These are phyloP conservation scores for Canis aureus DNA, from an alignment of 2,113 vertebrate genomes.

Conservation along the genomic window DNA sequence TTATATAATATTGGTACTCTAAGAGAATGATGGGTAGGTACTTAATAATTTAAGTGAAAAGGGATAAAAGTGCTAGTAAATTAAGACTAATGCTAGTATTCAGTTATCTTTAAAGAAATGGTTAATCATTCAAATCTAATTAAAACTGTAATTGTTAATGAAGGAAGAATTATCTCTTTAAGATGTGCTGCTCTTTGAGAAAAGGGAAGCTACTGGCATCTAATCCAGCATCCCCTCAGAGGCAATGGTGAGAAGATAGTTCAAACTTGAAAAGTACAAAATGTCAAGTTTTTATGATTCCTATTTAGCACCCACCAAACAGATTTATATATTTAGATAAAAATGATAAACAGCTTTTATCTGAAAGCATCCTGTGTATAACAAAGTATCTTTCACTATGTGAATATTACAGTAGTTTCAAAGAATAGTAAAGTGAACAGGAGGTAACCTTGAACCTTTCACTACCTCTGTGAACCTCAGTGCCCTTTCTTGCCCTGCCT, in stretches of 20 bases:
- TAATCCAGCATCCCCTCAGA: conserved; percentile 59
- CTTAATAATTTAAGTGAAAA: conserved; percentile 45
- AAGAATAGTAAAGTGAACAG: neutral
- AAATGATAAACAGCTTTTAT: conserved; percentile 8
- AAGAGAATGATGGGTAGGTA: neutral
- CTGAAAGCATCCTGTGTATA: neutral
- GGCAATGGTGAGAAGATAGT: conserved; percentile 49
- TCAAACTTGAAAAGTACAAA: conserved; percentile 30
- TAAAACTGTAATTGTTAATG: conserved; percentile 38
- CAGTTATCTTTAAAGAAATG: conserved; percentile 50
- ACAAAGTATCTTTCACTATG: conserved; percentile 2
- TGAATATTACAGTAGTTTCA: neutral
- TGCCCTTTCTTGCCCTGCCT: neutral
- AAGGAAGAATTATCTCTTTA: conserved; percentile 41
- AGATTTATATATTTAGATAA: conserved; percentile 29
- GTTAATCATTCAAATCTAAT: conserved; percentile 38
- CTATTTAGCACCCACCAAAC: conserved; percentile 1
- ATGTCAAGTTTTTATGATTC: conserved; percentile 25
- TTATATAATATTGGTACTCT: neutral
- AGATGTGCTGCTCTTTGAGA: neutral
- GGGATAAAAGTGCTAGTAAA: neutral
- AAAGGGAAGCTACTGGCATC: neutral
- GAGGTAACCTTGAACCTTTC: neutral
- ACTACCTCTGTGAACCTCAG: neutral
- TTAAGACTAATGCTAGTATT: conserved; percentile 27